Evolutionary conservation across 1,140 invertebrate genomes (phyloP).

Genomic region (Drosophila novamexicana): DNA sequence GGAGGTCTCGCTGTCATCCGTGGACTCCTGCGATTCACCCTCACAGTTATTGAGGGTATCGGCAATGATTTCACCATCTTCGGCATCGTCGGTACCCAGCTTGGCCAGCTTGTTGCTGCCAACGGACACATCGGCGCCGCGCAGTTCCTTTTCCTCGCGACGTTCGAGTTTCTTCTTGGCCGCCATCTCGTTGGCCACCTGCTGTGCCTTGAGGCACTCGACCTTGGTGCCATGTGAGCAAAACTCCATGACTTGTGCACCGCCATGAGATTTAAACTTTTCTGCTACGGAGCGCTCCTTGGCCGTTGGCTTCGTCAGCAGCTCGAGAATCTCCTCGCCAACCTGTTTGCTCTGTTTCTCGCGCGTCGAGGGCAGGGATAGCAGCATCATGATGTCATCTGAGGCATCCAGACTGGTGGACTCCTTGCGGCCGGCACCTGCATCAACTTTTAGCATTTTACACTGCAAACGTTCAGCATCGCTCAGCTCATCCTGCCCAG

Average conservation of each 20-base stretch:
- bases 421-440: conserved; percentile 78
- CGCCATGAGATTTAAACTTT: conserved; percentile 97
- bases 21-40: conserved; percentile 65
- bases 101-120: conserved; percentile 36
- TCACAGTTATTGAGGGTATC: conserved; percentile 61
- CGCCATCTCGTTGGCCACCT: conserved; percentile 84
- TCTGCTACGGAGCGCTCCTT: conserved; percentile 97
- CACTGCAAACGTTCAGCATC: conserved; percentile 45
- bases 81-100: conserved; percentile 47
- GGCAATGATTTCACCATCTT: conserved; percentile 73
- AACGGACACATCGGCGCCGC: conserved; percentile 12
- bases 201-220: conserved; percentile 91
- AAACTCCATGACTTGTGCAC: conserved; percentile 97
- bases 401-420: conserved; percentile 85
- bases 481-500: conserved; percentile 21
- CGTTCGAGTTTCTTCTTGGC: conserved; percentile 76
- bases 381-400: conserved; percentile 90
- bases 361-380: conserved; percentile 96
- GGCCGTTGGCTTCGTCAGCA: conserved; percentile 97
- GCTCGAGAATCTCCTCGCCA: conserved; percentile 97
- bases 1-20: conserved; percentile 62
- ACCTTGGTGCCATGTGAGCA: conserved; percentile 97
- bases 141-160: conserved; percentile 79
- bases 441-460: conserved; percentile 48
- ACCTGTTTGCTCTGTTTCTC: conserved; percentile 98